Evolutionary conservation across 2,888 invertebrate genomes (phyloP).

Genomic region (Vesta saturnalis): DNA sequence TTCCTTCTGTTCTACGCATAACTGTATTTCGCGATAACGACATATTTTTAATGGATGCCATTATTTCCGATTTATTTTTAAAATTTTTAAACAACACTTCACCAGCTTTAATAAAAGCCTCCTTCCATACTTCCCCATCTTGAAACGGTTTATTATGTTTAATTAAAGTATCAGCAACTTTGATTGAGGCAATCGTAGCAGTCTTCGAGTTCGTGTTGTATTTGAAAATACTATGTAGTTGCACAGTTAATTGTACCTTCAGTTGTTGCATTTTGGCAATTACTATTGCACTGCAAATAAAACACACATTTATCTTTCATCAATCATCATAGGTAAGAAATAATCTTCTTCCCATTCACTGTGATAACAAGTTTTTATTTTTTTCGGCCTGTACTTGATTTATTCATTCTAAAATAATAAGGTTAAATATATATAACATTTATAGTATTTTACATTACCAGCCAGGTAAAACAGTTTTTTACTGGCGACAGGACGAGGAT

Average conservation of each 20-base stretch:
- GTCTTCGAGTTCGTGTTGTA: background rate
- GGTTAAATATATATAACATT: no score
- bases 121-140: background rate
- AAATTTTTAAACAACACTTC: background rate
- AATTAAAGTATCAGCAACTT: background rate
- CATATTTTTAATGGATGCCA: background rate
- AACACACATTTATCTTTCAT: background rate
- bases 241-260: no score
- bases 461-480: no score
- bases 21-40: slow-evolving; percentile 31
- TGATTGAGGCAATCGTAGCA: background rate
- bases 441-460: no score
- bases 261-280: no score
- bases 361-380: no score
- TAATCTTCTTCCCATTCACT: no score
- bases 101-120: background rate
- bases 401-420: no score
- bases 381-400: no score
- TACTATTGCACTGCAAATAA: no score
- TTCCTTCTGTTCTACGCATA: slow-evolving; percentile 30
- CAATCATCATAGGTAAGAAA: background rate
- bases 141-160: background rate
- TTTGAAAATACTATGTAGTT: no score
- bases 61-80: background rate
- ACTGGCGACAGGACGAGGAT: no score